Percentiles rank a stretch among this genome's conserved stretches.
Conservation (phyloP, 2,113 vertebrate genomes). For the Lathamus discolor region DNA sequence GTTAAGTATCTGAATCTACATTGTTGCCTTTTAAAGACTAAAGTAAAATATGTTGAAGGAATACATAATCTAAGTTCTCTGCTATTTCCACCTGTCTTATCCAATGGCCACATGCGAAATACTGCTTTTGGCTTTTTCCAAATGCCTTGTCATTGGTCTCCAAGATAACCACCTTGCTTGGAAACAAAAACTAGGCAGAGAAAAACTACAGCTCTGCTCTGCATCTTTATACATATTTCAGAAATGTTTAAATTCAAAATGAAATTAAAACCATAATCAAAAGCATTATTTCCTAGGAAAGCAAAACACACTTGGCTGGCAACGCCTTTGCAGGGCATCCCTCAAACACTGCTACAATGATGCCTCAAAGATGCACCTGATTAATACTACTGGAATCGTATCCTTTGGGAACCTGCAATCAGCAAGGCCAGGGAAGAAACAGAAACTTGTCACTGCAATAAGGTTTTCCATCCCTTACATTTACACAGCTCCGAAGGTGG, state of each 20-base stretch:
- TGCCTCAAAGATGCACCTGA: neutral
- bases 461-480: neutral
- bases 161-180: neutral
- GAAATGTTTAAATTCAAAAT: neutral
- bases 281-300: neutral
- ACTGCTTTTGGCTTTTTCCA: neutral
- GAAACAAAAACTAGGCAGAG: neutral
- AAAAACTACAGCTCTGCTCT: neutral
- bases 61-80: neutral
- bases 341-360: neutral
- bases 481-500: neutral
- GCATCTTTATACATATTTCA: neutral
- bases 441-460: neutral
- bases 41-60: neutral
- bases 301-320: neutral
- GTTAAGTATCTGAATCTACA: neutral
- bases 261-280: neutral
- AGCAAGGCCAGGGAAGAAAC: neutral
- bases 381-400: neutral
- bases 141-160: neutral
- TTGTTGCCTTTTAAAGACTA: neutral
- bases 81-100: neutral
- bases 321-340: neutral
- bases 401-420: neutral
- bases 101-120: neutral